These are phyloP conservation scores for Trichogramma pretiosum DNA, from an alignment of 1,140 invertebrate genomes.

Conservation along the genomic window DNA sequence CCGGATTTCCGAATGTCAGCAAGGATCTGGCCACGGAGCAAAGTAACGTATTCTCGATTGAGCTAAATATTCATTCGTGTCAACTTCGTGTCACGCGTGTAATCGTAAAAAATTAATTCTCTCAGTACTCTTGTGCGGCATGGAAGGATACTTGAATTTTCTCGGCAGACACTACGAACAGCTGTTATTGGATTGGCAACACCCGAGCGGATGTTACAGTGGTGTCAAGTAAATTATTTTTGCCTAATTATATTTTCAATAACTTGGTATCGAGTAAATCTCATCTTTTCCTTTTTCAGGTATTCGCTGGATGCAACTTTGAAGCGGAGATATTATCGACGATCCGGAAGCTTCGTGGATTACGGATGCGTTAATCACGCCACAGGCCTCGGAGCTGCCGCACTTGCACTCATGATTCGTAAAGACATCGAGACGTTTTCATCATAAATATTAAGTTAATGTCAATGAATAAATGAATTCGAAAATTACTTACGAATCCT, in stretches of 20 bases:
- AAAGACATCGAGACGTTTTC: constrained; percentile 24
- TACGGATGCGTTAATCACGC: constrained; percentile 32
- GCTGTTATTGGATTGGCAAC: constrained; percentile 28
- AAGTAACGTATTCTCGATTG: constrained; percentile 22
- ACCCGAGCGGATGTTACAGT: constrained; percentile 30
- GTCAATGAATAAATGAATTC: no score
- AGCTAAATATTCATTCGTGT: neutral
- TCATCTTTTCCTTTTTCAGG: neutral
- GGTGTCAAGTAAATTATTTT: constrained; percentile 21
- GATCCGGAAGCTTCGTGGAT: constrained; percentile 25
- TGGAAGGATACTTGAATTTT: constrained; percentile 38
- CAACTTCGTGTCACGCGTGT: neutral
- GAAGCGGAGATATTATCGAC: constrained; percentile 11
- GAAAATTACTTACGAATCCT: no score
- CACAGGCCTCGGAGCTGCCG: constrained; percentile 27
- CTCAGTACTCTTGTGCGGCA: constrained; percentile 37
- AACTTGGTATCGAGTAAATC: no score
- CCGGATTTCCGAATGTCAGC: constrained; percentile 25
- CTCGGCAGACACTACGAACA: constrained; percentile 25
- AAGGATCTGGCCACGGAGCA: constrained; percentile 36
- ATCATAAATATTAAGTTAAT: neutral
- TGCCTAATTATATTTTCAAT: no score
- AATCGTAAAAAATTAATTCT: no score
- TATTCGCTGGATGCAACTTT: neutral
- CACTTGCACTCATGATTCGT: constrained; percentile 28